Evolutionary conservation across 1,140 invertebrate genomes (phyloP), one percentile per base, ranked within the genome.

Genomic region (Popillia japonica): DNA sequence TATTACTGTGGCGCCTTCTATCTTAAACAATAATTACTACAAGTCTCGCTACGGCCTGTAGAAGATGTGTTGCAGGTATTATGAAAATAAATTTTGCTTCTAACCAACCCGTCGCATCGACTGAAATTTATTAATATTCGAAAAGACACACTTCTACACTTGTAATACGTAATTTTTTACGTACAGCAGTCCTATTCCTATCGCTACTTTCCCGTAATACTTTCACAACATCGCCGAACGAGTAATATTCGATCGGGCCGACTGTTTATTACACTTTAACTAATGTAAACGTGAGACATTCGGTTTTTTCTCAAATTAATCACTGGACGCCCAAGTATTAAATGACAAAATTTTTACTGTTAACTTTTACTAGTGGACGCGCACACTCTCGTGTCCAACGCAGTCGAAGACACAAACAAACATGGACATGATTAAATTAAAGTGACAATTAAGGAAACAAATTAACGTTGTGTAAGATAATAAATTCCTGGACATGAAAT

Each of bases 391-490:
- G 14, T 55, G 17, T 55, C 17, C 0, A n/a, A 17, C 14, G 17
- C 17, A n/a, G 14, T 34, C 6, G 48, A 55, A 55, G 14, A 6
- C 48, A 55, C 17, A 55, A 55, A 55, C 48, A 55, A 55, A 55
- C 48, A n/a, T 55, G 6, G 17, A 55, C 48, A 17, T 55, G 48
- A 55, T 55, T 55, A 55, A 55, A 55, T 55, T 55, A 55, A 55
- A 55, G 11, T 55, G 48, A 55, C 48, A 55, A 55, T 55, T 55
- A 55, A 55, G 48, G n/a, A 14, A n/a, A 55, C 48, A 55, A 55
- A 55, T 55, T 55, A 55, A 17, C 48, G 48, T 55, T 55, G 48
- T 55, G 48, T 55, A 55, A 55, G 48, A 55, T 55, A 55, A 55
- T 55, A 55, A 55, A 55, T 55, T 55, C 17, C 11, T 34, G 2